Conservation (phyloP, 2,113 vertebrate genomes). For the Uria lomvia region DNA sequence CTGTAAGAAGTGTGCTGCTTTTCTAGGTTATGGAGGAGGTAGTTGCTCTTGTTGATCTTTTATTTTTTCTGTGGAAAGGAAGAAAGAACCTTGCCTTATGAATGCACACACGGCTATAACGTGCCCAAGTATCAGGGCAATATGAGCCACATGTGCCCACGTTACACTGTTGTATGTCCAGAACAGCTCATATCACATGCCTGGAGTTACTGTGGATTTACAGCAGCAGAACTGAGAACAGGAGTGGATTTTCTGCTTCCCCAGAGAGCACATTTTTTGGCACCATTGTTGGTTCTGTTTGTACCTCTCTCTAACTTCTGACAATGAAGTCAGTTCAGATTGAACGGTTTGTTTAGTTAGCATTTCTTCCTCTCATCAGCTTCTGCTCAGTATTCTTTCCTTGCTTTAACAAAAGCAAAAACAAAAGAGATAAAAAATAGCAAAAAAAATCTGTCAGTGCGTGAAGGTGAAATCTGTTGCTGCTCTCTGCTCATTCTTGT, state of each 20-base stretch:
- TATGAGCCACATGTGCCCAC: background rate
- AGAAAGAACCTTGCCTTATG: background rate
- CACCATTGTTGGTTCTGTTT: background rate
- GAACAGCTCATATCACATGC: background rate
- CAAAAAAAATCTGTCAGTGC: background rate
- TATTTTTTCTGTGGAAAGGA: background rate
- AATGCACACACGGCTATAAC: background rate
- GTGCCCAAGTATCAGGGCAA: accelerated
- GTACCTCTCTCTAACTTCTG: background rate
- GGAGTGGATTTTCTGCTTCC: background rate
- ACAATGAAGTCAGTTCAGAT: background rate
- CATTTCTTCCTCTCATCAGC: background rate
- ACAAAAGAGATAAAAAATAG: background rate
- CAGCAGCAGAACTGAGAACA: background rate
- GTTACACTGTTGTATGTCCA: background rate
- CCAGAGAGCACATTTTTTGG: background rate
- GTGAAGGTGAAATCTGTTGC: background rate
- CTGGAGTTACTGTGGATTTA: background rate
- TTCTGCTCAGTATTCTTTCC: background rate
- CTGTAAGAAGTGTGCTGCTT: background rate
- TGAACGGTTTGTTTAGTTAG: background rate
- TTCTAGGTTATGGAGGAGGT: background rate
- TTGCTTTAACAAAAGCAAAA: background rate
- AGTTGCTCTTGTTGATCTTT: background rate
- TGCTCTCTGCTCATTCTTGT: background rate